These are phyloP conservation scores for Porites cylindrica DNA, from an alignment of 92 coral and sea anemone genomes.

Conservation along the genomic window DNA sequence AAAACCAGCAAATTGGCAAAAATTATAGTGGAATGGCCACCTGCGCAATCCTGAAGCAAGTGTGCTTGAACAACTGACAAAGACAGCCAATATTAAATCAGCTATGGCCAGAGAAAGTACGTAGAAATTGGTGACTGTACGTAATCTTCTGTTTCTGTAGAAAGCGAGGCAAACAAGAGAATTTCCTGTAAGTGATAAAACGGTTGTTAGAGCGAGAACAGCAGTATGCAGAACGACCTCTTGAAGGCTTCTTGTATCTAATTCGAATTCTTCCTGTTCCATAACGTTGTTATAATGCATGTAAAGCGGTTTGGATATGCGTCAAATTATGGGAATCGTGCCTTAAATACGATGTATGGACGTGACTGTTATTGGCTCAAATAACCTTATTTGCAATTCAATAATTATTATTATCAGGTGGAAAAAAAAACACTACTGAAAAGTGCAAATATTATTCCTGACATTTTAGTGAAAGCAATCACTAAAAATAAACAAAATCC, in stretches of 20 bases:
- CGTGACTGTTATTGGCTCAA: no score
- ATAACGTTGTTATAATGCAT: no score
- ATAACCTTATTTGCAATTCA: no score
- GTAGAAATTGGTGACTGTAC: neutral
- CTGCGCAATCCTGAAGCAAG: neutral
- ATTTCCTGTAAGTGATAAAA: neutral
- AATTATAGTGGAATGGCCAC: neutral
- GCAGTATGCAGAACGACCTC: neutral
- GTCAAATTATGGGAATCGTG: no score
- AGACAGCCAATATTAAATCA: neutral
- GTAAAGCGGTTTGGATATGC: no score
- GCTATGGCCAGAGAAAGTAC: neutral
- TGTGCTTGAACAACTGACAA: neutral
- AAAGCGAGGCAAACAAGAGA: slow-evolving; percentile 2
- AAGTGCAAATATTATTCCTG: no score
- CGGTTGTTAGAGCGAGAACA: neutral
- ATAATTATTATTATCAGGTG: no score
- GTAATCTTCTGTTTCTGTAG: slow-evolving; percentile 5
- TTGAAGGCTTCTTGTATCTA: neutral
- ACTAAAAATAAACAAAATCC: no score
- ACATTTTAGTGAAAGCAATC: no score
- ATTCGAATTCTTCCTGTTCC: neutral
- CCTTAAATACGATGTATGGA: no score
- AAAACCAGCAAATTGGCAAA: slow-evolving; percentile 3
- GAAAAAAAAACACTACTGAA: no score